phyloP scores from a whole-genome alignment of 1,140 invertebrate species.

The Solen grandis region DNA sequence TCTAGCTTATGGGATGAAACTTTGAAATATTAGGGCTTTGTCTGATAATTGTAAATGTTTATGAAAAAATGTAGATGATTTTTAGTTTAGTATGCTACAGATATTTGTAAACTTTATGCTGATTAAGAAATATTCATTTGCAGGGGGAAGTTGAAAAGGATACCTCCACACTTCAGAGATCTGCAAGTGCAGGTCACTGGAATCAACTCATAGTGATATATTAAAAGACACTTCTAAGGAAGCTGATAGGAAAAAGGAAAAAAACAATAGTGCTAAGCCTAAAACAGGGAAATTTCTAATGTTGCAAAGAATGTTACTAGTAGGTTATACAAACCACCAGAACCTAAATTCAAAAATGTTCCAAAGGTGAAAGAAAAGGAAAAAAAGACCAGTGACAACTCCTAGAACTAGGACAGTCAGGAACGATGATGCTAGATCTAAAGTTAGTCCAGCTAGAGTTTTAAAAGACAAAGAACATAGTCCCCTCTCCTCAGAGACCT shows the following conservation, averaged over 20 bases:
- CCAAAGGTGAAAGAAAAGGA: slow-evolving; percentile 59
- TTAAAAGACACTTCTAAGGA: slow-evolving; percentile 23
- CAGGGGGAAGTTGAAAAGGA: too few relatives aligned
- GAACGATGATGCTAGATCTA: slow-evolving; percentile 3
- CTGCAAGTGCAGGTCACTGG: neutral
- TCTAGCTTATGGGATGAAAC: too few relatives aligned
- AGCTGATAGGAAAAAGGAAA: too few relatives aligned
- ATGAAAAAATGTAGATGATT: too few relatives aligned
- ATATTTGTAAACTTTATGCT: too few relatives aligned
- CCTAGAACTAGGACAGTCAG: slow-evolving; percentile 25
- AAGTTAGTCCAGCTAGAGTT: neutral
- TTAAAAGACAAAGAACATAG: too few relatives aligned
- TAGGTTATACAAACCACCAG: slow-evolving; percentile 66
- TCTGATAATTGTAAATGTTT: too few relatives aligned
- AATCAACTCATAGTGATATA: neutral
- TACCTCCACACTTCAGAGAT: slow-evolving; percentile 15
- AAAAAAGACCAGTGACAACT: slow-evolving; percentile 16
- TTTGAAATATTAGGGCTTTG: too few relatives aligned
- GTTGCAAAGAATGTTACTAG: slow-evolving; percentile 68
- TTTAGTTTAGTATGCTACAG: too few relatives aligned
- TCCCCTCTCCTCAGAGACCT: too few relatives aligned
- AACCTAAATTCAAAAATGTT: slow-evolving; percentile 67
- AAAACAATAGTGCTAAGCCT: slow-evolving; percentile 16
- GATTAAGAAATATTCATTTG: too few relatives aligned
- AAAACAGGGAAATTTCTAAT: slow-evolving; percentile 58